Evolutionary conservation across 2,797 vertebrate species (phyloP), one percentile per base, ranked within the genome.

Genomic region (Ctenochaetus hawaiiensis): DNA sequence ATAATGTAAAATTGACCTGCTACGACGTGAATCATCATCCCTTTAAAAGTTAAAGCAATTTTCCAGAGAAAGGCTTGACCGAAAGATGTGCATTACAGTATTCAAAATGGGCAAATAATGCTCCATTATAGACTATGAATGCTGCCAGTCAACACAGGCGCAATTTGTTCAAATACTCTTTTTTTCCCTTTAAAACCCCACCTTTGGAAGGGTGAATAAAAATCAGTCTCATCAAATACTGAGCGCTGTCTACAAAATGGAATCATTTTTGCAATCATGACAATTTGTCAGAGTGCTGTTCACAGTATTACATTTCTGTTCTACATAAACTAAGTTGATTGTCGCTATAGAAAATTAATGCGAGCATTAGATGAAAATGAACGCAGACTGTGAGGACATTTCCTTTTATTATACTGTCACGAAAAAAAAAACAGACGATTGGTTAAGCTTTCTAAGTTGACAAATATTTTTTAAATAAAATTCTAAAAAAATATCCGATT

Each of bases 11-110:
- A 98, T 97, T 97, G 96, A 96, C 95, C 96, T 95, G 94, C 96
- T 96, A 95, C 93, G 92, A 94, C 95, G 96, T 96, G 96, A 98
- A 96, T 96, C 91, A 97, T 95, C 96, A 94, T 96, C 96, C 94
- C 95, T 98, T 97, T 97, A 97, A 98, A 98, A 97, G 96, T 98
- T 99, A 97, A 98, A 97, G 97, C 97, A 99, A 99, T 99, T 99
- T 98, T 96, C 96, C 94, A 93, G 93, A 97, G 96, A 97, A 97
- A 96, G 95, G 96, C 96, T 96, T 95, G 95, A 95, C 94, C 94
- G 93, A 93, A 96, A 90, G 95, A 96, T 96, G 96, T 95, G 97
- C 96, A 98, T 99, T 97, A 98, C 96, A 95, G 97, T 97, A 98
- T 99, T 97, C 96, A 98, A 97, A 98, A 96, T 95, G 96, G 95